Percentiles rank a stretch among this genome's conserved stretches.
Evolutionary conservation across 1,140 invertebrate genomes (phyloP).

Genomic region (Hesperophylax magnus): DNA sequence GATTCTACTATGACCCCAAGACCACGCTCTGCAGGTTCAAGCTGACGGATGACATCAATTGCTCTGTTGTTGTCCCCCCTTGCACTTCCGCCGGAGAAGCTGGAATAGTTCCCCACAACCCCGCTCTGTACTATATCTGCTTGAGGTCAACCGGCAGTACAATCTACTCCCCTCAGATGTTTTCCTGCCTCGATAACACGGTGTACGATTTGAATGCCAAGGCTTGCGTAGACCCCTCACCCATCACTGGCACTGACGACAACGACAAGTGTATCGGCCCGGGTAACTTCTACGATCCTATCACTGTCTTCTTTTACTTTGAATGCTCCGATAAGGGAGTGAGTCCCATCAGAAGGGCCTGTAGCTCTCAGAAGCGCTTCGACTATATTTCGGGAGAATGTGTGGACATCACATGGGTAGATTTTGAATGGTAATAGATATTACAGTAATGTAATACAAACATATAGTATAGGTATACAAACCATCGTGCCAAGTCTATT

Average conservation of each 20-base stretch:
- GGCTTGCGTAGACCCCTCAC: neutral
- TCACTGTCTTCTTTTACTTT: neutral
- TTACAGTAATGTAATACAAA: neutral
- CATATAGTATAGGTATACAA: neutral
- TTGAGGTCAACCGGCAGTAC: neutral
- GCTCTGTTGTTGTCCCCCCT: neutral
- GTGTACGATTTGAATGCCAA: neutral
- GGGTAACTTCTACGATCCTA: slow-evolving; percentile 21
- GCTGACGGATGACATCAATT: too few relatives aligned
- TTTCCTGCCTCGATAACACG: slow-evolving; percentile 23
- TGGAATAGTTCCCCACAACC: slow-evolving; percentile 5
- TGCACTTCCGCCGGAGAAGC: neutral
- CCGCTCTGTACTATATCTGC: slow-evolving; percentile 43
- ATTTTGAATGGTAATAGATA: neutral
- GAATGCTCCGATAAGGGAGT: neutral
- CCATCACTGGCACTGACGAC: neutral
- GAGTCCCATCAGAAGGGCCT: neutral
- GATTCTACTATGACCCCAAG: slow-evolving; percentile 24
- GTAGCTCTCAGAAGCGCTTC: neutral
- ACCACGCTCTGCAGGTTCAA: slow-evolving; percentile 17
- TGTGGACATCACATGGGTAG: neutral
- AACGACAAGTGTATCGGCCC: neutral
- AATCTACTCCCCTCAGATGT: slow-evolving; percentile 35
- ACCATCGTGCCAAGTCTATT: neutral
- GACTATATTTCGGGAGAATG: neutral